Evolutionary conservation across 2,888 invertebrate genomes (phyloP).

Genomic region (Carcina quercana): DNA sequence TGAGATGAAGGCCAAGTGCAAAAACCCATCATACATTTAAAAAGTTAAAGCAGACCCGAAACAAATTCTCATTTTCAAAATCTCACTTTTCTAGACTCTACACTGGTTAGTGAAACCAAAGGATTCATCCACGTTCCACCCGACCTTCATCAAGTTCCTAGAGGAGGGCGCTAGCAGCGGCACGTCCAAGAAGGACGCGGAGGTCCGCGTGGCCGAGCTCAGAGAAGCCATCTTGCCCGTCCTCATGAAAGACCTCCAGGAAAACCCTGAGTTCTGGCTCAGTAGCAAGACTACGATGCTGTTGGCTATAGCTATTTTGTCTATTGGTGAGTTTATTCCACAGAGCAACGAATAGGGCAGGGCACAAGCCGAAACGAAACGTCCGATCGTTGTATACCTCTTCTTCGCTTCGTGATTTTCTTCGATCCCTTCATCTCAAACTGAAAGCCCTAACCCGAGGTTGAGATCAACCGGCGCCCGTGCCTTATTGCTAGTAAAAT

Average conservation of each 20-base stretch:
- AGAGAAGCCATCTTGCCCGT: conserved; percentile 77
- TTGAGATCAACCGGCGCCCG: no score
- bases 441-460: no score
- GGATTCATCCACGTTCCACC: conserved; percentile 88
- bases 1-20: no score
- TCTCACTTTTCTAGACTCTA: conserved; percentile 64
- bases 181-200: conserved; percentile 82
- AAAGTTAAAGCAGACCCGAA: no score
- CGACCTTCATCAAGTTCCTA: conserved; percentile 82
- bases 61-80: no score
- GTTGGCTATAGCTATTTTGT: conserved; percentile 81
- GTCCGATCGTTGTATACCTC: no score
- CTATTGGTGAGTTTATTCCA: conserved; percentile 63
- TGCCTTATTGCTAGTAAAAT: no score
- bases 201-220: conserved; percentile 79
- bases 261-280: conserved; percentile 80
- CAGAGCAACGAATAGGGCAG: no score
- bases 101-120: conserved; percentile 91
- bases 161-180: conserved; percentile 82
- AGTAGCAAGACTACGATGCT: conserved; percentile 78
- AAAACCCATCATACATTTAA: no score
- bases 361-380: no score
- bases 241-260: conserved; percentile 69
- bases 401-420: no score
- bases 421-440: no score